Percentiles rank a stretch among this genome's conserved stretches.
Evolutionary conservation across 1,140 invertebrate genomes (phyloP).

Genomic region (Hylaeus volcanicus): DNA sequence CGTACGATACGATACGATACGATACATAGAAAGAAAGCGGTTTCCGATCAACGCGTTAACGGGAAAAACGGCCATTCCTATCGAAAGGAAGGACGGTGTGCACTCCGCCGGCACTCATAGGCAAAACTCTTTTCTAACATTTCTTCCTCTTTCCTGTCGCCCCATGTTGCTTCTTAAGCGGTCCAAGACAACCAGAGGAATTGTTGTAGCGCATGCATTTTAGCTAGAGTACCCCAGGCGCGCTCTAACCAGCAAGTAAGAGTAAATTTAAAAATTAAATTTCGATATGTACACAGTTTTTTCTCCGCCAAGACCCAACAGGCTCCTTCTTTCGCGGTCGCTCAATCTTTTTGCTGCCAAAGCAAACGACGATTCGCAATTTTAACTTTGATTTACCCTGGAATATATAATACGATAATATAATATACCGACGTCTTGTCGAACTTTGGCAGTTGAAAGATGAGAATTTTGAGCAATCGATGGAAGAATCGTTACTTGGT

Average conservation of each 20-base stretch:
- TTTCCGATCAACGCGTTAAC: not conserved
- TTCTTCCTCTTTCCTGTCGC: constrained; percentile 31
- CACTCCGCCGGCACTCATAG: constrained; percentile 5
- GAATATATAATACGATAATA: no score
- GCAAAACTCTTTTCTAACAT: constrained; percentile 34
- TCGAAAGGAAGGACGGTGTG: constrained; percentile 28
- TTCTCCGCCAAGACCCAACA: constrained; percentile 19
- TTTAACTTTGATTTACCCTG: no score
- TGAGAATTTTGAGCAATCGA: not conserved
- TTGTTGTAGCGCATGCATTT: constrained; percentile 67
- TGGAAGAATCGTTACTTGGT: not conserved
- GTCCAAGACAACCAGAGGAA: constrained; percentile 61
- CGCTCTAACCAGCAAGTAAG: constrained; percentile 67
- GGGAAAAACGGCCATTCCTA: not conserved
- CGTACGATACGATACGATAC: not conserved
- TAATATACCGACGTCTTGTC: no score
- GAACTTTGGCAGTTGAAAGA: not conserved
- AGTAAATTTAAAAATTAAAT: constrained; percentile 54
- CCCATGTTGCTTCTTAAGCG: constrained; percentile 57
- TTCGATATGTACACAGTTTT: constrained; percentile 30
- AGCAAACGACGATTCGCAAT: no score
- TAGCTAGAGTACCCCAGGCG: constrained; percentile 63
- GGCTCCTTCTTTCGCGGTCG: not conserved
- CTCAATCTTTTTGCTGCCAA: no score
- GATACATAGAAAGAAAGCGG: not conserved